Percentiles rank a stretch among this genome's conserved stretches.
These are phyloP conservation scores for Andrena camellia DNA, from an alignment of 2,888 invertebrate genomes.

Conservation along the genomic window DNA sequence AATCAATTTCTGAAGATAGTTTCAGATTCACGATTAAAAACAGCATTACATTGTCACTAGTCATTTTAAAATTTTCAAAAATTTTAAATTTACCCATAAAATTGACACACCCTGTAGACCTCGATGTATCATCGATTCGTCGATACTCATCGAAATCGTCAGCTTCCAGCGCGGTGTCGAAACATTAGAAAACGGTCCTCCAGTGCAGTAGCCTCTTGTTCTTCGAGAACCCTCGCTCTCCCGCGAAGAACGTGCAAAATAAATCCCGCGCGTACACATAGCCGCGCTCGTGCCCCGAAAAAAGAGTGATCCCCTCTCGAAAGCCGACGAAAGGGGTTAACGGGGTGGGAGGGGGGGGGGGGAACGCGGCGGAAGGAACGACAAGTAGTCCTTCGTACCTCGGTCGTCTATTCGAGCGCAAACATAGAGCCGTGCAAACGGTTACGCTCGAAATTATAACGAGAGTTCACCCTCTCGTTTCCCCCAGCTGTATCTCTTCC, in stretches of 20 bases:
- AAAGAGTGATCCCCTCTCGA: conserved; percentile 50
- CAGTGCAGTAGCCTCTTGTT: conserved; percentile 20
- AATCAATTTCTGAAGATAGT: no score
- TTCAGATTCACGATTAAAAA: no score
- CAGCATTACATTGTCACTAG: no score
- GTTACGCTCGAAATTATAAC: conserved; percentile 70
- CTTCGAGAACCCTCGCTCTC: conserved; percentile 34
- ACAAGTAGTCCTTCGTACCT: conserved; percentile 57
- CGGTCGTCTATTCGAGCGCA: conserved; percentile 55
- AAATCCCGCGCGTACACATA: conserved; percentile 40
- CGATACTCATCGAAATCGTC: background rate
- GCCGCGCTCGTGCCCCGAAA: conserved; percentile 48
- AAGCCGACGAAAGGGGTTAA: conserved; percentile 21
- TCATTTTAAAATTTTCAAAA: no score
- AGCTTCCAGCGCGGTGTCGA: background rate
- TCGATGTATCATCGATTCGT: background rate
- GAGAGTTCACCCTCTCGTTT: conserved; percentile 43
- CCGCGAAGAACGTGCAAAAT: conserved; percentile 54
- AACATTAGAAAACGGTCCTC: conserved; percentile 7
- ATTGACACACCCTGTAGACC: no score
- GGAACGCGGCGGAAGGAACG: conserved; percentile 48
- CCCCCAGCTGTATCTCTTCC: background rate
- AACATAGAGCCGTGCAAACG: conserved; percentile 65
- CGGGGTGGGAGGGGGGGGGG: background rate
- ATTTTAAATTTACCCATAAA: no score